Percentiles rank a stretch among this genome's conserved stretches.
phyloP scores from a whole-genome alignment of 2,113 vertebrate genomes.

The Ceuthmochares aereus region DNA sequence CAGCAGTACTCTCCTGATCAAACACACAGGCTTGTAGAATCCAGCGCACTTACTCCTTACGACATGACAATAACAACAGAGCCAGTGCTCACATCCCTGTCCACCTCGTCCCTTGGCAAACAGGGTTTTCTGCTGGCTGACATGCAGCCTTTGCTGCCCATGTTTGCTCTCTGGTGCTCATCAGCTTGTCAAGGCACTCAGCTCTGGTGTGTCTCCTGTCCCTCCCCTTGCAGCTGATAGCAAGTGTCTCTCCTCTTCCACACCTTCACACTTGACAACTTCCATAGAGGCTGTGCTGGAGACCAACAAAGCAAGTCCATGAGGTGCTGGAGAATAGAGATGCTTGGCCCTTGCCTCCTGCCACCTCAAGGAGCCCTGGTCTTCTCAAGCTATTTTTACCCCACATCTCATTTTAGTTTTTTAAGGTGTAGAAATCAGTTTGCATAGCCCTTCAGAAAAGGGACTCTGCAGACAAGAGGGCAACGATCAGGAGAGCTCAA shows the following conservation, averaged over 20 bases:
- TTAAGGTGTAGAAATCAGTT: neutral
- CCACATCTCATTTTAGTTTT: neutral
- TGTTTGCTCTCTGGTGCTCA: neutral
- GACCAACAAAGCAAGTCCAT: neutral
- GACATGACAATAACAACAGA: constrained; percentile 50
- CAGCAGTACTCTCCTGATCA: constrained; percentile 55
- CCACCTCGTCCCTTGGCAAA: neutral
- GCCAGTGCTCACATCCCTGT: neutral
- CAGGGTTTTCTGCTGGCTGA: neutral
- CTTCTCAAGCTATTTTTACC: neutral
- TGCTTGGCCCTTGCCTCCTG: fast-evolving
- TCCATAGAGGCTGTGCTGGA: neutral
- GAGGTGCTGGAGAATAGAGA: neutral
- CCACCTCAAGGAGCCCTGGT: neutral
- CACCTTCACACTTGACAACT: constrained; percentile 7
- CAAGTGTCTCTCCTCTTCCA: neutral
- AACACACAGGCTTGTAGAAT: constrained; percentile 54
- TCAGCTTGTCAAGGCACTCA: fast-evolving
- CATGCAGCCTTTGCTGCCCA: fast-evolving
- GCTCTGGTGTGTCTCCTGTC: neutral
- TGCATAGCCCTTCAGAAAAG: neutral
- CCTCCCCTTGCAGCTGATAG: neutral
- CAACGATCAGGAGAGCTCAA: fast-evolving
- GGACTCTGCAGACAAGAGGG: neutral
- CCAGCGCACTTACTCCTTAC: neutral